Conservation (phyloP, 2,888 invertebrate species). For the Bugula neritina region DNA sequence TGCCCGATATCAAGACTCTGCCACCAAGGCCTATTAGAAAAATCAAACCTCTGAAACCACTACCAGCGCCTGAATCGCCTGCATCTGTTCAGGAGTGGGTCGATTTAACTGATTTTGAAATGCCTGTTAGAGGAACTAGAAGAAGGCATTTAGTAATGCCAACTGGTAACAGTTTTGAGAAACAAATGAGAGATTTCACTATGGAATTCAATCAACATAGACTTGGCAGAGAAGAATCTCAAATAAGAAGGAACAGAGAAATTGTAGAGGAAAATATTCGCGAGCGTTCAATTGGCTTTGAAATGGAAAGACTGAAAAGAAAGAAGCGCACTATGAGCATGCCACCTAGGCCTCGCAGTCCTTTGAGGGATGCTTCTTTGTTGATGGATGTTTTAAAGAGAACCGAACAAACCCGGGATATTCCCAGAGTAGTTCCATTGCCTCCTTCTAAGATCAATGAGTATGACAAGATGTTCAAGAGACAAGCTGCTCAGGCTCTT, state of each 20-base stretch:
- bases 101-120: slow-evolving; percentile 21
- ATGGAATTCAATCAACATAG: slow-evolving; percentile 14
- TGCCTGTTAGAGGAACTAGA: slow-evolving; percentile 20
- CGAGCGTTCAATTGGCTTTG: not conserved
- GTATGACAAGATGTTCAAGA: not conserved
- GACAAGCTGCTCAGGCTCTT: slow-evolving; percentile 1
- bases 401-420: not conserved
- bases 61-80: not conserved
- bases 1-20: not conserved
- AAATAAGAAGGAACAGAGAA: not conserved
- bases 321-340: slow-evolving; percentile 5
- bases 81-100: not conserved
- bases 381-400: not conserved
- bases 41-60: not conserved
- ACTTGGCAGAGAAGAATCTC: slow-evolving; percentile 22
- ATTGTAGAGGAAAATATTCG: not conserved
- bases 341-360: not conserved
- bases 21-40: slow-evolving; percentile 7
- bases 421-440: slow-evolving; percentile 9
- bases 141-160: slow-evolving; percentile 15
- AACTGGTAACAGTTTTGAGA: slow-evolving; percentile 5
- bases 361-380: not conserved
- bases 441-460: slow-evolving; percentile 13
- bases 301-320: not conserved
- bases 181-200: not conserved